These are phyloP conservation scores for Clostera curtula DNA, from an alignment of 2,888 invertebrate species.

Conservation along the genomic window DNA sequence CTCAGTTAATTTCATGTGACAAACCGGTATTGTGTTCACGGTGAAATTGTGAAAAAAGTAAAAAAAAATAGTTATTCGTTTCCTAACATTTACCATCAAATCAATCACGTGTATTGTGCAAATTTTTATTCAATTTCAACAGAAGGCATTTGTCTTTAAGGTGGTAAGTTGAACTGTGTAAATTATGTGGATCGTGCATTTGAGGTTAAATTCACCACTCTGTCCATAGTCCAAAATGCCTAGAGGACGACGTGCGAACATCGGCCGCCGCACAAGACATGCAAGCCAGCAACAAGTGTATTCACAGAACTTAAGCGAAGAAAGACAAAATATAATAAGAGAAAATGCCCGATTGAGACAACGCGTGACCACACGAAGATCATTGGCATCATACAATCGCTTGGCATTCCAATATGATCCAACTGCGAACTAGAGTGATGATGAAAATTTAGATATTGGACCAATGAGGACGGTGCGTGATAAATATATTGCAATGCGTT, in stretches of 20 bases:
- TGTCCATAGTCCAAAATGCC: slow-evolving; percentile 24
- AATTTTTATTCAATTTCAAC: slow-evolving; percentile 17
- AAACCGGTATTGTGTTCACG: no score
- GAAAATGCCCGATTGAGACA: slow-evolving; percentile 23
- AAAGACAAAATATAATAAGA: slow-evolving; percentile 19
- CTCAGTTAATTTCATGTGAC: no score
- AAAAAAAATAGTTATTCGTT: no score
- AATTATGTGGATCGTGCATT: slow-evolving; percentile 21
- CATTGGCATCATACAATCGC: slow-evolving; percentile 19
- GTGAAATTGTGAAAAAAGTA: no score
- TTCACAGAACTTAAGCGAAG: slow-evolving; percentile 20
- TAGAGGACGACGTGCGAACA: slow-evolving; percentile 25
- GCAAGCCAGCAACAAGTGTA: no score
- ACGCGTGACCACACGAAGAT: slow-evolving; percentile 22
- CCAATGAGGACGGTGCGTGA: slow-evolving; percentile 29
- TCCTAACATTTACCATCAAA: no score
- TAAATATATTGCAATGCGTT: slow-evolving; percentile 36
- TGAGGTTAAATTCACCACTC: slow-evolving; percentile 20
- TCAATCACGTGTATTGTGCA: slow-evolving; percentile 18
- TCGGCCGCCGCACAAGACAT: slow-evolving; percentile 25
- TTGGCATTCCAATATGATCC: slow-evolving; percentile 27
- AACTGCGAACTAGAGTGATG: slow-evolving; percentile 25
- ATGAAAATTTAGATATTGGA: slow-evolving; percentile 28
- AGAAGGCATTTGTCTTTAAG: slow-evolving; percentile 23
- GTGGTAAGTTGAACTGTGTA: slow-evolving; percentile 19